Base-by-base conservation (phyloP, 2,797 vertebrate genomes). In the Cirrhinus mrigala region DNA sequence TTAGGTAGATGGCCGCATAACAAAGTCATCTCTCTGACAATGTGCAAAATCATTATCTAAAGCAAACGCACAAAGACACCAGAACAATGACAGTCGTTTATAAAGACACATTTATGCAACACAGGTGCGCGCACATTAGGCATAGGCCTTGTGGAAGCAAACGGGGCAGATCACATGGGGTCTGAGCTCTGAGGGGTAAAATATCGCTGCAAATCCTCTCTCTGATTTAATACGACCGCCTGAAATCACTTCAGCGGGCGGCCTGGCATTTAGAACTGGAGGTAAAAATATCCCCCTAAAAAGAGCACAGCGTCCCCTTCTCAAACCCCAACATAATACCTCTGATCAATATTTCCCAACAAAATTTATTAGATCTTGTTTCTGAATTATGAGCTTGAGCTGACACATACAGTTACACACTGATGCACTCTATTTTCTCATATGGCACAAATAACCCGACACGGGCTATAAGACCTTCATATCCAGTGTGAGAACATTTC, bases 171-270 rank as follows among this genome's bases (percentile, higher is more conserved):
- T 90, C 91, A 93, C 91, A 92, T 92, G 91, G 68, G 79, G 54
- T 71, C 84, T 85, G 87, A 91, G 87, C 88, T 89, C 86, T 85
- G 77, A 66, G 85, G 89, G 89, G 89, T 93, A 89, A 91, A 90
- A 89, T 87, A 82, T 87, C 69, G 84, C 88, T 86, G 86, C 87
- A 89, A 92, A 93, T 93, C 90, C 93, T 86, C 56, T 6, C 79
- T 91, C 91, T 93, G 93, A 95, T 94, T 94, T 92, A 93, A 94
- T 89, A 94, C 88, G 91, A 91, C 91, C 91, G 89, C 90, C 91
- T 89, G 89, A 92, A 90, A 93, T 92, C 90, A 92, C 92, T 86
- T 76, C 44, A 82, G 54, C n/a, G 2, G 22, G 86, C 78, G 88
- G 62, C 14, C 86, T 56, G 79, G 81, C 69, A 88, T 76, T 69